Base-by-base conservation (phyloP, 1,140 invertebrate genomes). In the Vanessa atalanta region DNA sequence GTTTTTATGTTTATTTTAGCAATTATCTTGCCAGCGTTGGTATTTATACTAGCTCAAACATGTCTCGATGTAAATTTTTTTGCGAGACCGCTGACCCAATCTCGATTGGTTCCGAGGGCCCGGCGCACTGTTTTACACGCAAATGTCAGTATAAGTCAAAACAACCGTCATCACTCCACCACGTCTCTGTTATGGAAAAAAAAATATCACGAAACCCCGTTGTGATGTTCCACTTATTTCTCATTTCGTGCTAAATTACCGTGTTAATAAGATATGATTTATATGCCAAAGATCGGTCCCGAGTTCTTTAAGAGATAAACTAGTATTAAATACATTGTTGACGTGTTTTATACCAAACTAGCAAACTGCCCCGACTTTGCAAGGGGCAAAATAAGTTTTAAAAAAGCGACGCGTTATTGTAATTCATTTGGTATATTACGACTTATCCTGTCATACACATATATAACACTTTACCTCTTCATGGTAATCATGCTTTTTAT, bases 81-180 rank as follows among this genome's bases (percentile, higher is more conserved):
- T 74, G 67, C 72, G 51, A 70, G 23, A 65, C 66, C 26, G 26
- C 72, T 70, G 72, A 74, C 66, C 57, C 60, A 70, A 70, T 65
- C 60, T 65, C 66, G 20, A 51, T 48, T 43, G 60, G 61, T 43
- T 37, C 50, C 37, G 64, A 50, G 50, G 61, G 43, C 31, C 50
- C 37, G 67, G 67, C 68, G 26, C 43, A 72, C 61, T 76, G 74
- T 73, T 76, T 79, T 79, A 81, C 88, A 87, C 86, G 86, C 88
- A 88, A 88, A 79, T 84, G 88, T 89, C 90, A 84, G 81, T 79
- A 76, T 78, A 80, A 87, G 90, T 92, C 88, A 92, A 82, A 92
- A 92, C 88, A 91, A 87, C 87, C 86, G 90, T 92, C 90, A 83
- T 89, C 90, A 89, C 87, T 85, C 80, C 76, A 78, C 81, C 81